A percentile compares a stretch with the other conserved stretches of the same genome.
These are phyloP conservation scores for Notospermus geniculatus DNA, from an alignment of 1,140 invertebrate genomes.

Conservation along the genomic window DNA sequence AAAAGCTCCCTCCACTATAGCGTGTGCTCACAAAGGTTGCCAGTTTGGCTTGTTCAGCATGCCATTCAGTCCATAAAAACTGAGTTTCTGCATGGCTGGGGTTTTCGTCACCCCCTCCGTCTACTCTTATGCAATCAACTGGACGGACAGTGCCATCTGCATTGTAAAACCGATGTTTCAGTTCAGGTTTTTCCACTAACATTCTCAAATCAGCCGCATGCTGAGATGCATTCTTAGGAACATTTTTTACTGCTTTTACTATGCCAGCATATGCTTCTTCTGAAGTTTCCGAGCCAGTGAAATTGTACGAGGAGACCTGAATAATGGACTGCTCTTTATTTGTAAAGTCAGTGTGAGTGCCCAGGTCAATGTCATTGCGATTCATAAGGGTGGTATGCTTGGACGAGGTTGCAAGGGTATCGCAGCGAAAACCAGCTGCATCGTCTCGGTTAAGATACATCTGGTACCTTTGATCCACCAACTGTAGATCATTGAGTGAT, in stretches of 20 bases:
- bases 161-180: not conserved
- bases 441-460: not conserved
- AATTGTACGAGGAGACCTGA: not conserved
- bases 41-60: not conserved
- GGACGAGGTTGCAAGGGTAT: not conserved
- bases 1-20: constrained; percentile 6
- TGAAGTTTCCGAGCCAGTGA: not conserved
- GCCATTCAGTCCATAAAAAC: constrained; percentile 9
- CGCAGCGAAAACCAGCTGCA: not conserved
- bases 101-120: constrained; percentile 6
- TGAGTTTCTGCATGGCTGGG: not conserved
- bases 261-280: constrained; percentile 6
- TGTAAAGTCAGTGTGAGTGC: not conserved
- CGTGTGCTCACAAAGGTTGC: not conserved
- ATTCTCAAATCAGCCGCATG: constrained; percentile 2
- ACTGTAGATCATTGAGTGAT: not conserved
- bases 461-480: not conserved
- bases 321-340: not conserved
- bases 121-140: not conserved
- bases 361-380: not conserved
- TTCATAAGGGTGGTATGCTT: not conserved
- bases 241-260: not conserved
- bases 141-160: not conserved
- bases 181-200: not conserved
- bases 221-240: not conserved